Evolutionary conservation across 1,140 invertebrate species (phyloP).

Genomic region (Rhagoletis zephyria): DNA sequence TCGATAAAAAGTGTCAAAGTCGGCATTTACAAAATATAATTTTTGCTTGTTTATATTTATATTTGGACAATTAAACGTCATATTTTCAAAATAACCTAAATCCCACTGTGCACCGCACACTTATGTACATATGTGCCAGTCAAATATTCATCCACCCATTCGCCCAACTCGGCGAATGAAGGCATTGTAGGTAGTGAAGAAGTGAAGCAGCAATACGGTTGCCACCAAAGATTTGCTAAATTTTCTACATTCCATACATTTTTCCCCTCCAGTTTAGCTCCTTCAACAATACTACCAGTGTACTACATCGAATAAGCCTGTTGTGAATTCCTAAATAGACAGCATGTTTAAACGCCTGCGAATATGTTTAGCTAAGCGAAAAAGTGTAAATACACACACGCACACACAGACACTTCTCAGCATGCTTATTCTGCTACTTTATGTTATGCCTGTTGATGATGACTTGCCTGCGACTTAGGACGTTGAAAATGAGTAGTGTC

Average conservation of each 20-base stretch:
- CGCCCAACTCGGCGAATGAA: neutral
- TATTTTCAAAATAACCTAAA: too few species aligned
- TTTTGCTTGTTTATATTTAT: too few species aligned
- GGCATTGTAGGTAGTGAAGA: neutral
- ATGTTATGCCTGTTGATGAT: neutral
- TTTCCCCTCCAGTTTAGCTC: neutral
- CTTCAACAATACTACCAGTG: neutral
- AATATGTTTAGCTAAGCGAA: neutral
- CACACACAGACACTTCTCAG: neutral
- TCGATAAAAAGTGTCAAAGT: too few species aligned
- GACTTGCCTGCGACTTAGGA: conserved; percentile 3
- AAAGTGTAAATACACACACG: neutral
- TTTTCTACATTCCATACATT: conserved; percentile 24
- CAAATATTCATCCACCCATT: neutral
- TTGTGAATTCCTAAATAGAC: conserved; percentile 35
- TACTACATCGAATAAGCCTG: neutral
- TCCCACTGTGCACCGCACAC: neutral
- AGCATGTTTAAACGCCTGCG: conserved; percentile 5
- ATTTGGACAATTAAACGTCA: too few species aligned
- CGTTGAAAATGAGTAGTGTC: neutral
- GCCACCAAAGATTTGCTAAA: conserved; percentile 9
- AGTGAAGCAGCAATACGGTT: neutral
- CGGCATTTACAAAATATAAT: too few species aligned
- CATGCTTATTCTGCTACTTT: neutral
- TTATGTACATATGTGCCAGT: too few species aligned